Percentiles rank a stretch among this genome's conserved stretches.
These are phyloP conservation scores for Melopsittacus undulatus DNA, from an alignment of 2,797 vertebrate genomes.

Conservation along the genomic window DNA sequence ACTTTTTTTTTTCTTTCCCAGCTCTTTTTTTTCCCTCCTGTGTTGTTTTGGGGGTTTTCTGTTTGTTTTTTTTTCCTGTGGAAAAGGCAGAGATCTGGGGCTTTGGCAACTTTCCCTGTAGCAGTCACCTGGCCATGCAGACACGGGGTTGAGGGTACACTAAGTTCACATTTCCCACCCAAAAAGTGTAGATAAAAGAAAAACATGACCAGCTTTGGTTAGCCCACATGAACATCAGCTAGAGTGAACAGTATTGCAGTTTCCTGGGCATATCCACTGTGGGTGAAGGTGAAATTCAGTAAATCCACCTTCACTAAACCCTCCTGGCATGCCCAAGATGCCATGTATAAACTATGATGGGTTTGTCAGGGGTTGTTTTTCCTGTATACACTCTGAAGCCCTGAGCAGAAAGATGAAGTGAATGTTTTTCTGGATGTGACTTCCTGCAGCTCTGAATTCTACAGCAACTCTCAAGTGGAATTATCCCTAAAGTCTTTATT, in stretches of 20 bases:
- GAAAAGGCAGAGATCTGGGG: neutral
- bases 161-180: neutral
- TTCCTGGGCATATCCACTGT: neutral
- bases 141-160: neutral
- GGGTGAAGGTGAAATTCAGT: neutral
- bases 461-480: neutral
- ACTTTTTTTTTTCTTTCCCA: neutral
- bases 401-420: neutral
- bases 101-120: neutral
- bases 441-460: neutral
- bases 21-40: fast-evolving
- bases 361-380: neutral
- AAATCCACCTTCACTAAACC: neutral
- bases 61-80: neutral
- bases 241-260: neutral
- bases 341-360: fast-evolving
- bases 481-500: neutral
- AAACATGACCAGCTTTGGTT: neutral
- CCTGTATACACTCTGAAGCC: neutral
- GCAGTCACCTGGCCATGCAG: fast-evolving
- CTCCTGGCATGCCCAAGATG: neutral
- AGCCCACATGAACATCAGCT: neutral
- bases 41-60: neutral
- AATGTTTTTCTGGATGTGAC: neutral
- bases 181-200: neutral